A percentile compares a stretch with the other conserved stretches of the same genome.
phyloP scores from a whole-genome alignment of 2,888 invertebrate species.

The Phrixothrix hirtus region DNA sequence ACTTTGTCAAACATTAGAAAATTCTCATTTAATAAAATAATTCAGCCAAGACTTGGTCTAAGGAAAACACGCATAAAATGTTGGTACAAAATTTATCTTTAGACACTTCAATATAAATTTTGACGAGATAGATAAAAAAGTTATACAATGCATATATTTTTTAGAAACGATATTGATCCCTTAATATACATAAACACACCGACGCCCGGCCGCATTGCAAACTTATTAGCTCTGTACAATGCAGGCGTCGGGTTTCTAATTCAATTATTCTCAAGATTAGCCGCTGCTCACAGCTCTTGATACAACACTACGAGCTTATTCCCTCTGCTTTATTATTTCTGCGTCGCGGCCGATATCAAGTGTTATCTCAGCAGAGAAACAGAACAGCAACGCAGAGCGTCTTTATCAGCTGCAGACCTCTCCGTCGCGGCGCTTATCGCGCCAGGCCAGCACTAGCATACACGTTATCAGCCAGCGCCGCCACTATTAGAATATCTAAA shows the following conservation, averaged over 20 bases:
- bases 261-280: slow-evolving; percentile 39
- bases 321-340: slow-evolving; percentile 50
- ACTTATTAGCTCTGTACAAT: slow-evolving; percentile 20
- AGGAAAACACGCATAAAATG: too few species aligned
- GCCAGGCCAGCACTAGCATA: slow-evolving; percentile 54
- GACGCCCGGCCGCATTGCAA: slow-evolving; percentile 16
- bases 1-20: too few species aligned
- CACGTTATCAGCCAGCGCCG: slow-evolving; percentile 55
- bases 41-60: too few species aligned
- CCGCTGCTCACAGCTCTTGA: slow-evolving; percentile 31
- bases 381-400: slow-evolving; percentile 54
- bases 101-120: too few species aligned
- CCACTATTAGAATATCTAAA: slow-evolving; percentile 59
- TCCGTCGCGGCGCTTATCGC: slow-evolving; percentile 54
- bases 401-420: slow-evolving; percentile 55
- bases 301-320: slow-evolving; percentile 38
- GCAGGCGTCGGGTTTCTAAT: slow-evolving; percentile 30
- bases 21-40: too few species aligned
- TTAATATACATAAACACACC: too few species aligned
- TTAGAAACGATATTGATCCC: too few species aligned
- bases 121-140: too few species aligned
- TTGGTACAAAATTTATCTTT: too few species aligned
- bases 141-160: too few species aligned
- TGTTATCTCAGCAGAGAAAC: slow-evolving; percentile 47
- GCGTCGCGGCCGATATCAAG: slow-evolving; percentile 49